Evolutionary conservation across 1,140 invertebrate species (phyloP), one percentile per base, ranked within the genome.

Genomic region (Thalassaphorura encarpata): DNA sequence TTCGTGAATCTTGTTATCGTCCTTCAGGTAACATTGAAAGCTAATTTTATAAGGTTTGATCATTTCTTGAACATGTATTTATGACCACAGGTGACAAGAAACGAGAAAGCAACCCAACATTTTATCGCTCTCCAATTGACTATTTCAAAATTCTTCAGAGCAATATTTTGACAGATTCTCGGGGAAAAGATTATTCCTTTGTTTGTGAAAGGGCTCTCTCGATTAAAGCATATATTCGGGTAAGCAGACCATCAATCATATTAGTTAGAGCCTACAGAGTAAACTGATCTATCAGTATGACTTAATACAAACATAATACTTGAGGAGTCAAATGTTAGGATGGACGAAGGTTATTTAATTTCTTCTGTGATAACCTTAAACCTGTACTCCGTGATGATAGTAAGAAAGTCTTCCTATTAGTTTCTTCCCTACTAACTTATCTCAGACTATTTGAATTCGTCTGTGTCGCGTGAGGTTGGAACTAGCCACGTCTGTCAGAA

Each of bases 181-280:
- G 13, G 70, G 72, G 64, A 67, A 72, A 52, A 60, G 74, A 27
- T 65, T 75, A 26, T 68, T 61, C 47, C 16, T 64, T 54, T 36
- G 49, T 61, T 16, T 65, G 65, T 46, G 42, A 64, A 21, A 47
- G 75, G 53, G 73, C 73, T 3, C 70, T 71, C 54, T 74, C 75
- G 18, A 70, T 79, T 19, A 69, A 72, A 42, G 71, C 77, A 18
- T 80, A 80, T 63, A 74, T 78, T 43, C 72, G 76, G 68, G 76
- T 77, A 67, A 62, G 60, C 5, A 33, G 27, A 26, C 11, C 8
- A 18, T 21, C 42, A 45, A n/a, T n/a, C n/a, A n/a, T n/a, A n/a
- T n/a, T n/a, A n/a, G n/a, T n/a, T n/a, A n/a, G n/a, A n/a, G n/a
- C n/a, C n/a, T n/a, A n/a, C n/a, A n/a, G n/a, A n/a, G n/a, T n/a